Conservation (phyloP, 2,888 invertebrate species). For the Sclerodermus sp. region DNA sequence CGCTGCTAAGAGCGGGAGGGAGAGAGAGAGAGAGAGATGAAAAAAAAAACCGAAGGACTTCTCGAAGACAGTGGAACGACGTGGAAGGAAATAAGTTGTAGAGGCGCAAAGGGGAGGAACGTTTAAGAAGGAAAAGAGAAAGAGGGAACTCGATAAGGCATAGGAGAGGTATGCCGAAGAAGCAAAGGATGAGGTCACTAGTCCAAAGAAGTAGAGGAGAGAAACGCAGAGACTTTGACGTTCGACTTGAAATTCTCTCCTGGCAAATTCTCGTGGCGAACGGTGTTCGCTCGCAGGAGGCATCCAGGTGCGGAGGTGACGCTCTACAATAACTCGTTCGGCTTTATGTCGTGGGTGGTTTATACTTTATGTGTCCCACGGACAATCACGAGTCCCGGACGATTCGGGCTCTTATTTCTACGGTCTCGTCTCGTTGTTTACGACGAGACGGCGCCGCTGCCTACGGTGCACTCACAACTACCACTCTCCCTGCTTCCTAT, state of each 20-base stretch:
- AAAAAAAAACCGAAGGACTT: too few species aligned
- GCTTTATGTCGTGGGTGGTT: constrained; percentile 53
- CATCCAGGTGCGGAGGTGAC: constrained; percentile 47
- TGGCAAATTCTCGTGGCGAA: constrained; percentile 32
- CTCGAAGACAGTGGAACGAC: too few species aligned
- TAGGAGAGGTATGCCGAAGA: too few species aligned
- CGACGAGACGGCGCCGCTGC: constrained; percentile 34
- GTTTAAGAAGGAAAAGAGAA: too few species aligned
- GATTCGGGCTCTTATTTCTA: constrained; percentile 44
- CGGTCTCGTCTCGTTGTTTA: constrained; percentile 37
- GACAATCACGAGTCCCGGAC: constrained; percentile 40
- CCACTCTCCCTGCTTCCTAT: not conserved
- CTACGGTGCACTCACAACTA: constrained; percentile 10
- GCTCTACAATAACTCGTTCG: constrained; percentile 47
- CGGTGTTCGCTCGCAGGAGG: constrained; percentile 14
- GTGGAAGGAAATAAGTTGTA: too few species aligned
- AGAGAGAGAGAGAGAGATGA: constrained; percentile 1
- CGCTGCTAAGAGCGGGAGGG: constrained; percentile 25
- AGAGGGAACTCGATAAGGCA: not conserved
- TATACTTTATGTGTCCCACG: constrained; percentile 43
- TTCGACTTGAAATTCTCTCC: too few species aligned
- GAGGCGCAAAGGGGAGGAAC: too few species aligned
- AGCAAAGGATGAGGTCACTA: too few species aligned
- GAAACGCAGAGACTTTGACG: not conserved
- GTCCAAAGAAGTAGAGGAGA: too few species aligned